These are phyloP conservation scores for Gordius sp. DNA, from an alignment of 2,888 invertebrate species.

Conservation along the genomic window DNA sequence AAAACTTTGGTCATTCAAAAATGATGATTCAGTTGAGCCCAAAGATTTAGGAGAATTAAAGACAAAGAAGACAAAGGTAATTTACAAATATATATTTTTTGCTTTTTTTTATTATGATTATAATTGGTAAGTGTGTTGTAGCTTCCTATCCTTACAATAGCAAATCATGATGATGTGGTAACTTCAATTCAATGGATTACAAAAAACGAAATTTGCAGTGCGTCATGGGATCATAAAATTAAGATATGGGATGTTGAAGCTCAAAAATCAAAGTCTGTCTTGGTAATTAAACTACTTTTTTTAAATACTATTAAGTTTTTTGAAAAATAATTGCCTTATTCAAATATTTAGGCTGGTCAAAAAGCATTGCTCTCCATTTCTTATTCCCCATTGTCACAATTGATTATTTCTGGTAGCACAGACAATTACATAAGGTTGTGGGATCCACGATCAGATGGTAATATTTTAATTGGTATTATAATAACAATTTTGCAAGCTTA, in stretches of 20 bases:
- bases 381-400: constrained; percentile 47
- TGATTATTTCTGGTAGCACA: constrained; percentile 55
- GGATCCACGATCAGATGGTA: constrained; percentile 51
- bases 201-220: constrained; percentile 46
- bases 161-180: constrained; percentile 70
- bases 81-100: too few relatives aligned
- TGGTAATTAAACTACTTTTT: constrained; percentile 19
- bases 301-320: constrained; percentile 17
- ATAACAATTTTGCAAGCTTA: neutral
- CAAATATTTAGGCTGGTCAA: constrained; percentile 38
- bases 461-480: neutral
- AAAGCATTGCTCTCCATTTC: constrained; percentile 65
- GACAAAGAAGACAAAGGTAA: constrained; percentile 18
- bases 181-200: constrained; percentile 52
- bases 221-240: constrained; percentile 81
- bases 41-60: constrained; percentile 17
- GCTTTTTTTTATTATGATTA: neutral
- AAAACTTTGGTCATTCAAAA: constrained; percentile 50
- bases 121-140: constrained; percentile 16
- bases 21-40: neutral
- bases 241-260: constrained; percentile 57
- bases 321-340: constrained; percentile 20
- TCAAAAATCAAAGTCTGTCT: constrained; percentile 20
- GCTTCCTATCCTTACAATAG: constrained; percentile 49
- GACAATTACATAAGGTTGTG: constrained; percentile 67